These are phyloP conservation scores for Pogonognathellus flavescens DNA, from an alignment of 1,140 invertebrate genomes.

Conservation along the genomic window DNA sequence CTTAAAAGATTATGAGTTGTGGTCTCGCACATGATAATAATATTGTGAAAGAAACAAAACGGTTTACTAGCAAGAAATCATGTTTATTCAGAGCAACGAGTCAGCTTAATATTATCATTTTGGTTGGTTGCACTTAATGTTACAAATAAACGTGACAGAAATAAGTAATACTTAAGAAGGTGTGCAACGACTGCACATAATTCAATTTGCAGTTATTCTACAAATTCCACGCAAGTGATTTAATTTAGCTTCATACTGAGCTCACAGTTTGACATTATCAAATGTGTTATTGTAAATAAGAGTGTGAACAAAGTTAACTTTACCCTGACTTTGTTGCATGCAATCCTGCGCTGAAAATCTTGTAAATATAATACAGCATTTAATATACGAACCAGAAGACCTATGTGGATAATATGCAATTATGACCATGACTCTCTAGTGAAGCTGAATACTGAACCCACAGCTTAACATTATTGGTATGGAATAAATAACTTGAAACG, in stretches of 20 bases:
- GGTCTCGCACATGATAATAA: too few relatives aligned
- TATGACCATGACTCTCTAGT: too few relatives aligned
- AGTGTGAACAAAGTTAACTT: neutral
- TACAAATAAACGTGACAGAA: slow-evolving; percentile 39
- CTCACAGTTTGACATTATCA: slow-evolving; percentile 12
- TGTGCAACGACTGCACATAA: slow-evolving; percentile 11
- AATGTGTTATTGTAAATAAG: slow-evolving; percentile 31
- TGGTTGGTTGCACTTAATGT: slow-evolving; percentile 24
- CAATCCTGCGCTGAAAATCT: too few relatives aligned
- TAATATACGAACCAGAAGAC: too few relatives aligned
- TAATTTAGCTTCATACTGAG: slow-evolving; percentile 30
- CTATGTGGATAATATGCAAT: too few relatives aligned
- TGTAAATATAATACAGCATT: too few relatives aligned
- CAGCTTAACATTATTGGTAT: too few relatives aligned
- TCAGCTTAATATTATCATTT: slow-evolving; percentile 6
- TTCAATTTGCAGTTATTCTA: slow-evolving; percentile 45
- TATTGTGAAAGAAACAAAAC: too few relatives aligned
- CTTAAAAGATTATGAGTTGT: neutral
- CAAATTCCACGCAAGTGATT: slow-evolving; percentile 34
- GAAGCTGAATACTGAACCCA: too few relatives aligned
- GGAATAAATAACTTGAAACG: too few relatives aligned
- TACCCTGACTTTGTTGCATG: too few relatives aligned
- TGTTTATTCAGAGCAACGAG: slow-evolving; percentile 1
- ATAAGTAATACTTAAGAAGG: slow-evolving; percentile 31
- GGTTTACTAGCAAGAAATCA: neutral